These are phyloP conservation scores for Chondrosia reniformis DNA, from an alignment of 37 sponge, comb jelly and placozoan species.

Conservation along the genomic window DNA sequence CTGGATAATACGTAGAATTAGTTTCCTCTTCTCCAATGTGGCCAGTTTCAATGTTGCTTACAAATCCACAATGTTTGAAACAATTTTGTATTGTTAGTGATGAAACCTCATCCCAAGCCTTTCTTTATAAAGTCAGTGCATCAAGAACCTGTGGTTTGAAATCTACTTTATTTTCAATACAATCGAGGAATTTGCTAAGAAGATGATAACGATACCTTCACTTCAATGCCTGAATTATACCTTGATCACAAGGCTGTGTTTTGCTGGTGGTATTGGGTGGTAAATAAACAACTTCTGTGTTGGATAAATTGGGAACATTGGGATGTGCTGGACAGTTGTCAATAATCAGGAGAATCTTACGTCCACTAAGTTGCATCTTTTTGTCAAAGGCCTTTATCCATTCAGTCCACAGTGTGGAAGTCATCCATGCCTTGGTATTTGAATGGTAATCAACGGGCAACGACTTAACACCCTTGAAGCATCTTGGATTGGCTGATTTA, in stretches of 20 bases:
- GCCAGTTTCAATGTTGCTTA: not conserved
- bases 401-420: not conserved
- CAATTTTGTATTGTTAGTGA: not conserved
- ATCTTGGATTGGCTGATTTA: constrained; percentile 15
- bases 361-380: not conserved
- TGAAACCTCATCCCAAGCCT: constrained; percentile 2
- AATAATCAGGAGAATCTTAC: not conserved
- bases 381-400: not conserved
- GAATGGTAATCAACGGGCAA: constrained; percentile 7
- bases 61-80: not conserved
- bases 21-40: not conserved
- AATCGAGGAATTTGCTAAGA: not conserved
- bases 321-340: constrained; percentile 10
- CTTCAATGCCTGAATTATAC: not conserved
- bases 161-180: not conserved
- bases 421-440: constrained; percentile 26
- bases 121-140: not conserved
- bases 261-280: not conserved
- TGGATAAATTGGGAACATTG: not conserved
- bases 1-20: too few species aligned
- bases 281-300: not conserved
- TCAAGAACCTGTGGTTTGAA: constrained; percentile 12
- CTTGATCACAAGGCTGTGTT: constrained; percentile 9
- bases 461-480: constrained; percentile 21
- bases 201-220: not conserved